Conservation (phyloP, 2,113 vertebrate species). For the Neopipo cinnamomea region DNA sequence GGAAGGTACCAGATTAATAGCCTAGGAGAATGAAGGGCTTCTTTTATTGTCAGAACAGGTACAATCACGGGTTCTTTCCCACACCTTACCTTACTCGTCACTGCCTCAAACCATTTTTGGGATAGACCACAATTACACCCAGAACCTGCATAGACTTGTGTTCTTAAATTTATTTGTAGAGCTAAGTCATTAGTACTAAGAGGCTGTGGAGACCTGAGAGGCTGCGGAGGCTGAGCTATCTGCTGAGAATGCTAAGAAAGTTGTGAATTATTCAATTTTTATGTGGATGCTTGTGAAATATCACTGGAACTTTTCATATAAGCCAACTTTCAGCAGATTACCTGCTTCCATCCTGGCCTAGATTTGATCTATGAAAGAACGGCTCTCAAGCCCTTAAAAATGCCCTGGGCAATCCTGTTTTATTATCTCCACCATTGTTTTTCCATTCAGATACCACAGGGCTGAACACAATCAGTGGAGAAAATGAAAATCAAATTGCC, state of each 20-base stretch:
- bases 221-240: background rate
- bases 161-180: constrained; percentile 41
- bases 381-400: constrained; percentile 48
- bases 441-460: constrained; percentile 62
- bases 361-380: constrained; percentile 63
- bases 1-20: constrained; percentile 9
- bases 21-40: constrained; percentile 24
- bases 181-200: constrained; percentile 19
- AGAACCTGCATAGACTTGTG: constrained; percentile 42
- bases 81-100: constrained; percentile 49
- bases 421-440: constrained; percentile 64
- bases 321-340: constrained; percentile 43
- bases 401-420: constrained; percentile 44
- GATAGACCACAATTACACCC: constrained; percentile 44
- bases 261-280: constrained; percentile 55
- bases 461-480: constrained; percentile 62
- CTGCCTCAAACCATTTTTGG: constrained; percentile 60
- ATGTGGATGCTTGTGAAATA: constrained; percentile 36
- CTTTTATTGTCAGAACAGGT: constrained; percentile 44
- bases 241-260: constrained; percentile 56
- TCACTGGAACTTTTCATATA: constrained; percentile 18
- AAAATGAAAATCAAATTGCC: constrained; percentile 70
- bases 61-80: constrained; percentile 58
- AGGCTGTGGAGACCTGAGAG: constrained; percentile 28
- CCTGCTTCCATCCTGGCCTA: constrained; percentile 54